Evolutionary conservation across 2,888 invertebrate species (phyloP).

Genomic region (Xanthia icteritia): DNA sequence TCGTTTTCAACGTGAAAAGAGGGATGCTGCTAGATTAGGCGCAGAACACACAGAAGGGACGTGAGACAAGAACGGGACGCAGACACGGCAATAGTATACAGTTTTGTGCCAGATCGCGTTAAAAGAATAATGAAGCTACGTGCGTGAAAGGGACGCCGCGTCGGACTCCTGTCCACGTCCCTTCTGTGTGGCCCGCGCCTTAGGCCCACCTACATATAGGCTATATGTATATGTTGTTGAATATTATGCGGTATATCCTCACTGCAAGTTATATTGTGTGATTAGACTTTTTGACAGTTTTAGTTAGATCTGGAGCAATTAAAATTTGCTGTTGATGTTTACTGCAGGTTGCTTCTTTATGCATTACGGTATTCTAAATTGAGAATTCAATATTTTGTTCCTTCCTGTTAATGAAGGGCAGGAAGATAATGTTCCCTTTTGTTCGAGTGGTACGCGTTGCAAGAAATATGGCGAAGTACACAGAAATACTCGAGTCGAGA

Average conservation of each 20-base stretch:
- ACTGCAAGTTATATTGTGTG: neutral
- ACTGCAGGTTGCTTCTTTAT: neutral
- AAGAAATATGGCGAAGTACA: neutral
- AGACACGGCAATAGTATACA: neutral
- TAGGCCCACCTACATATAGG: no score
- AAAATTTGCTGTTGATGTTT: conserved; percentile 17
- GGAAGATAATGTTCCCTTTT: neutral
- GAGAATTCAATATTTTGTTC: neutral
- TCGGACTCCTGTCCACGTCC: no score
- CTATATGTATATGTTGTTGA: neutral
- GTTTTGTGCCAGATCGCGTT: neutral
- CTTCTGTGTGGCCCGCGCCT: neutral
- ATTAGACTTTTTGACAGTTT: neutral
- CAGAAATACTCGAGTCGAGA: no score
- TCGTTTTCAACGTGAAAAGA: conserved; percentile 2
- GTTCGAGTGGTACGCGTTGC: neutral
- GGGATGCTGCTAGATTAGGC: neutral
- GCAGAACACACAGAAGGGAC: neutral
- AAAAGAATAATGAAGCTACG: neutral
- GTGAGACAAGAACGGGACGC: neutral
- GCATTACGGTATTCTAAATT: neutral
- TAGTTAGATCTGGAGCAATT: conserved; percentile 18
- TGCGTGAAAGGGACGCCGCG: neutral
- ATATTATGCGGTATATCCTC: neutral
- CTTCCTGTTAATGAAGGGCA: neutral